These are phyloP conservation scores for Hirtodrosophila alboralis DNA, from an alignment of 2,888 invertebrate genomes.

Conservation along the genomic window DNA sequence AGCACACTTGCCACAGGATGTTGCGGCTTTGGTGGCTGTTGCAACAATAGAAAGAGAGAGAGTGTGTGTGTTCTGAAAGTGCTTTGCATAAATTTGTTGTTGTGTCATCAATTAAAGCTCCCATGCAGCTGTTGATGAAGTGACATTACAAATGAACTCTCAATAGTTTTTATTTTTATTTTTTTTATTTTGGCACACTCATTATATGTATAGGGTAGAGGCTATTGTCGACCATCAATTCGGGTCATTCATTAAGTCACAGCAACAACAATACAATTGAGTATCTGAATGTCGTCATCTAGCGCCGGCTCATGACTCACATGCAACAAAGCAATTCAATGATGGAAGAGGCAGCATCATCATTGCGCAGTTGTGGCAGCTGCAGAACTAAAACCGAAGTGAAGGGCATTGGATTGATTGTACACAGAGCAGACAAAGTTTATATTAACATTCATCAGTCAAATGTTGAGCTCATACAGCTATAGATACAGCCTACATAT, in stretches of 20 bases:
- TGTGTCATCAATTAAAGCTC: constrained; percentile 59
- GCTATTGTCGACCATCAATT: constrained; percentile 37
- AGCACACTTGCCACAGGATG: constrained; percentile 24
- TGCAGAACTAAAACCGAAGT: constrained; percentile 24
- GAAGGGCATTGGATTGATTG: constrained; percentile 19
- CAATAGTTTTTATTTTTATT: no score
- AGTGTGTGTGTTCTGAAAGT: constrained; percentile 52
- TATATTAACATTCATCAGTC: constrained; percentile 53
- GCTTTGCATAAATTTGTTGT: constrained; percentile 72
- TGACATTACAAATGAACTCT: constrained; percentile 28
- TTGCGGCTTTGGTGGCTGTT: constrained; percentile 37
- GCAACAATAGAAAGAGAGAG: constrained; percentile 38
- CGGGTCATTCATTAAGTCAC: constrained; percentile 65
- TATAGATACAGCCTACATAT: constrained; percentile 29
- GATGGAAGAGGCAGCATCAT: no score
- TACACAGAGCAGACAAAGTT: constrained; percentile 17
- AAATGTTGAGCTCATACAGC: constrained; percentile 39
- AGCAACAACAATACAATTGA: constrained; percentile 5
- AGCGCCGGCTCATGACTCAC: constrained; percentile 45
- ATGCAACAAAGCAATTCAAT: constrained; percentile 56
- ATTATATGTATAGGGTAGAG: no score
- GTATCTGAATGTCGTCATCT: constrained; percentile 24
- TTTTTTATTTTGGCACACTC: constrained; percentile 9
- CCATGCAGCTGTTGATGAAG: constrained; percentile 13
- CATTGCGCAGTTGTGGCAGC: constrained; percentile 34